Evolutionary conservation across 2,888 invertebrate genomes (phyloP).

Genomic region (Callosobruchus maculatus): DNA sequence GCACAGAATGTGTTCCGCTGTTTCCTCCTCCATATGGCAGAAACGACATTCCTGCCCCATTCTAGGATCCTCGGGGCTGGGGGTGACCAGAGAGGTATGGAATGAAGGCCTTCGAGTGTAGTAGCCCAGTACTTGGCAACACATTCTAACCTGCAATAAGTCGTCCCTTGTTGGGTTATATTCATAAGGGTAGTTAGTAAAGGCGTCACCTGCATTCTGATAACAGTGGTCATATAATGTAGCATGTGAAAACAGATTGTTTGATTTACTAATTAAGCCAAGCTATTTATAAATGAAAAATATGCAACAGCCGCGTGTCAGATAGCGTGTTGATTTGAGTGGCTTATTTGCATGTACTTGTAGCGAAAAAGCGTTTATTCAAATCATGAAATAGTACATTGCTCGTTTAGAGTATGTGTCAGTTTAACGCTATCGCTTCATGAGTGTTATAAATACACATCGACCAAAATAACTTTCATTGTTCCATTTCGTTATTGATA

Average conservation of each 20-base stretch:
- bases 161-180: background rate
- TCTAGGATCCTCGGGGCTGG: too few relatives aligned
- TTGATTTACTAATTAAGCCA: background rate
- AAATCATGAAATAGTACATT: background rate
- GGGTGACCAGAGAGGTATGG: too few relatives aligned
- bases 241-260: background rate
- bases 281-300: background rate
- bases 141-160: too few relatives aligned
- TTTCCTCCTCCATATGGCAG: too few relatives aligned
- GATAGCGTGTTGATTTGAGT: background rate
- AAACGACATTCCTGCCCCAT: too few relatives aligned
- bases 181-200: background rate
- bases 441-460: too few relatives aligned
- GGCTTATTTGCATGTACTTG: background rate
- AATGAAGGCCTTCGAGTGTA: too few relatives aligned
- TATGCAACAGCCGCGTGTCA: background rate
- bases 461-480: too few relatives aligned
- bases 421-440: background rate
- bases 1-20: too few relatives aligned
- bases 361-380: background rate
- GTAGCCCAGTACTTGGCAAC: too few relatives aligned
- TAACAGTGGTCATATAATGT: background rate
- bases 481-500: too few relatives aligned
- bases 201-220: background rate
- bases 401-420: background rate